Base-by-base conservation (phyloP, 2,888 invertebrate species). In the Trichogramma dendrolimi region DNA sequence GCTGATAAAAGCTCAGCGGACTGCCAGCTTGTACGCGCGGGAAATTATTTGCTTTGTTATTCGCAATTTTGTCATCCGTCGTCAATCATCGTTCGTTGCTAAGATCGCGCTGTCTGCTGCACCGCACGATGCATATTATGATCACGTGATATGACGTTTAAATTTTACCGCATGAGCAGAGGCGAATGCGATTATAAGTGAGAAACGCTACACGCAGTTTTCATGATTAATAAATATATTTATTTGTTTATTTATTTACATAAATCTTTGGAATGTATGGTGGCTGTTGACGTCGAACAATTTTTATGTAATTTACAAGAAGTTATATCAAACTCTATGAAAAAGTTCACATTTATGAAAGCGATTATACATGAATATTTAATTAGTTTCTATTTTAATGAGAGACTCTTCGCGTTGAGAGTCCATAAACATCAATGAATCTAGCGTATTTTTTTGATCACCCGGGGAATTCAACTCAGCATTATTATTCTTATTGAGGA, bases 161-260 rank as follows among this genome's bases (percentile, higher is more conserved):
- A 52, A 46, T 46, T 47, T 38, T 27, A 47, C 38, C 51, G 27
- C 27, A n/a, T 38, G n/a, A 46, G 6, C 11, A 38, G 4, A 11
- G 27, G 10, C 27, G 14, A 4, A 54, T 27, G 40, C 4, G 27
- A 54, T 43, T 44, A 41, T 52, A 27, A 27, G 3, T 27, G 27
- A 27, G 27, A 27, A 27, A 27, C 27, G 27, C 27, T 27, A 3
- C 27, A 3, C n/a, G n/a, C 11, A 43, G 48, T 46, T 2, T 58
- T 43, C 10, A 39, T 52, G n/a, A 42, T 38, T 44, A 41, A 41
- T 40, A 42, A 39, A 44, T 27, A 65, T 63, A 61, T 65, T 63
- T 59, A 63, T 63, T 63, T 59, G 63, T 14, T 51, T 61, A 61
- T 65, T 65, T 65, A 65, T 65, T 65, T 63, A 65, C 65, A 65